phyloP scores from a whole-genome alignment of 2,888 invertebrate genomes.

The Dorcus hopei region DNA sequence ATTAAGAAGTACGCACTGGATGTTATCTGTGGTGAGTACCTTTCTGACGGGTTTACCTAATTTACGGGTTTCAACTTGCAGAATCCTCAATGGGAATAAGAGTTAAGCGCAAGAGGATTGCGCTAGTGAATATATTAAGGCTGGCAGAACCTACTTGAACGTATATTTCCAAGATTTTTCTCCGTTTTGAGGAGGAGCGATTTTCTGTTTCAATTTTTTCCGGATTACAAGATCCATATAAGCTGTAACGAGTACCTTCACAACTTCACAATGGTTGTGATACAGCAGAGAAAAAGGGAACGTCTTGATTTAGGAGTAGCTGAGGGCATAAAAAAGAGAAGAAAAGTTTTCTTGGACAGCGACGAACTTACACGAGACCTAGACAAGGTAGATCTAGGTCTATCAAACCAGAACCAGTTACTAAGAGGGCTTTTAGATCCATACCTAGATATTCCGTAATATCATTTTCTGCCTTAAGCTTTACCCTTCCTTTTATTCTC shows the following conservation, averaged over 20 bases:
- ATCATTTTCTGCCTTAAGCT: too few species aligned
- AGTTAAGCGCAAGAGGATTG: constrained; percentile 18
- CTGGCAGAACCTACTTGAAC: constrained; percentile 10
- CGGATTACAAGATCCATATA: constrained; percentile 9
- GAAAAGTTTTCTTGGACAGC: constrained; percentile 9
- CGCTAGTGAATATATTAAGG: constrained; percentile 15
- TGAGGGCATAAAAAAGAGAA: constrained; percentile 1
- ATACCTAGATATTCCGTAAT: too few species aligned
- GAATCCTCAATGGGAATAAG: constrained; percentile 23
- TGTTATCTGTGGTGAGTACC: constrained; percentile 42
- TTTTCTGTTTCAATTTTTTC: constrained; percentile 17
- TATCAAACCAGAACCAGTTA: too few species aligned
- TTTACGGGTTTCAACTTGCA: constrained; percentile 2
- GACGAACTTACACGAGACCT: neutral
- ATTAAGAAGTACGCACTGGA: constrained; percentile 47
- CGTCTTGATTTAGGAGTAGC: neutral
- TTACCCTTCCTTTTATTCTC: too few species aligned
- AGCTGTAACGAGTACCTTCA: too few species aligned
- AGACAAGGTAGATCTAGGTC: too few species aligned
- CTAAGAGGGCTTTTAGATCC: too few species aligned
- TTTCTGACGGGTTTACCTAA: neutral
- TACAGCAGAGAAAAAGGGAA: constrained; percentile 22
- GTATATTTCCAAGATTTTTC: constrained; percentile 20
- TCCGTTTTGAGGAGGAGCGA: constrained; percentile 21
- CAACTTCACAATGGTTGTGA: constrained; percentile 19